These are phyloP conservation scores for Mimumesa dahlbomi DNA, from an alignment of 2,888 invertebrate species.

Conservation along the genomic window DNA sequence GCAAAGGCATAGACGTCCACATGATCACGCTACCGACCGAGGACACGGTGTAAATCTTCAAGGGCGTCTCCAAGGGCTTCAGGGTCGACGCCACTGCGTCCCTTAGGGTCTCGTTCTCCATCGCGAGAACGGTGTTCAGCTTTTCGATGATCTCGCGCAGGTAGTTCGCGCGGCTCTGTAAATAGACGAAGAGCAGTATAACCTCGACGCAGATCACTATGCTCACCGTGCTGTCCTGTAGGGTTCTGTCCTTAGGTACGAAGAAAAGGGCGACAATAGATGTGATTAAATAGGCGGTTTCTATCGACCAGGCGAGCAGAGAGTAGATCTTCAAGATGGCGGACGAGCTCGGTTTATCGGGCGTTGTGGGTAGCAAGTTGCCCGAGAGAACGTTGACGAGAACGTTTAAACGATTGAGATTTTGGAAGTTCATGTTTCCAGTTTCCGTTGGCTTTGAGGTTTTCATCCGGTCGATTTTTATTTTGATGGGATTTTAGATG, in stretches of 20 bases:
- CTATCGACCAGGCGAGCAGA: constrained; percentile 39
- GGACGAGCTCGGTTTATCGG: constrained; percentile 7
- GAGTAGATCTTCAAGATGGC: constrained; percentile 29
- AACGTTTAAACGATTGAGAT: constrained; percentile 51
- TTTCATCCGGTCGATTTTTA: neutral
- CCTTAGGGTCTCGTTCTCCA: constrained; percentile 28
- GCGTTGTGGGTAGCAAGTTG: constrained; percentile 56
- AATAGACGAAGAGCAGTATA: constrained; percentile 36
- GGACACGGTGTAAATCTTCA: constrained; percentile 54
- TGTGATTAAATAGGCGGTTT: constrained; percentile 10
- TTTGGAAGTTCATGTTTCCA: constrained; percentile 56
- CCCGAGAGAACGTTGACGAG: constrained; percentile 57
- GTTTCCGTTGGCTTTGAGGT: neutral
- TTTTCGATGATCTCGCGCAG: constrained; percentile 48
- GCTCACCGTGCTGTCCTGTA: constrained; percentile 49
- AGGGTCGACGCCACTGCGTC: constrained; percentile 19
- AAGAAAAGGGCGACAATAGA: constrained; percentile 32
- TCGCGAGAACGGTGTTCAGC: constrained; percentile 43
- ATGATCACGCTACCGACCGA: constrained; percentile 16
- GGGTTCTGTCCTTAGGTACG: constrained; percentile 34
- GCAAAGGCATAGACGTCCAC: constrained; percentile 48
- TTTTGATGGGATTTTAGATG: neutral
- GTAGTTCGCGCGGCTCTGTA: constrained; percentile 44
- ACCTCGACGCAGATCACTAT: constrained; percentile 46
- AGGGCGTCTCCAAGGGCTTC: constrained; percentile 39